Evolutionary conservation across 2,113 vertebrate species (phyloP).

Genomic region (Periophthalmus modestus): DNA sequence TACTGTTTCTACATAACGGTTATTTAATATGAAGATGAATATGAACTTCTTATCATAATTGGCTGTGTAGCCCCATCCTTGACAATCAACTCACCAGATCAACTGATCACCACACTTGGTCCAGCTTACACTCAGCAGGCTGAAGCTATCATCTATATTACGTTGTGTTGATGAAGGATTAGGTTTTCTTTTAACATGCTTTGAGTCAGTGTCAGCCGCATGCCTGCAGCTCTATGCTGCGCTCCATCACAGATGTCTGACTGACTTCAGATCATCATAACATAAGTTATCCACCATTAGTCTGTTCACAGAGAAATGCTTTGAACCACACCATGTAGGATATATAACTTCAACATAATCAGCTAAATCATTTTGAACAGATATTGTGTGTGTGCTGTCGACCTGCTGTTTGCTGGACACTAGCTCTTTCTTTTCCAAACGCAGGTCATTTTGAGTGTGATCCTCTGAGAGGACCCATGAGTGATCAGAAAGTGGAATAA

Average conservation of each 20-base stretch:
- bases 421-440: constrained; percentile 21
- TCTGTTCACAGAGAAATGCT: background rate
- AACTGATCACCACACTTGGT: background rate
- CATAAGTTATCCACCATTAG: background rate
- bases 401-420: constrained; percentile 2
- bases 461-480: constrained; percentile 11
- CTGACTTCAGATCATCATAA: constrained; percentile 5
- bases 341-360: background rate
- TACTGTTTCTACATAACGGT: no score
- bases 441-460: constrained; percentile 6
- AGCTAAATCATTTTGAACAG: background rate
- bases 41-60: background rate
- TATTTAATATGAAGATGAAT: background rate
- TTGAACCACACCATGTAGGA: background rate
- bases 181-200: background rate
- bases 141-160: background rate
- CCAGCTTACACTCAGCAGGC: background rate
- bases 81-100: background rate
- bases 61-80: no score
- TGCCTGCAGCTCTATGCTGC: background rate
- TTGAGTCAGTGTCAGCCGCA: background rate
- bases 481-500: constrained; percentile 27
- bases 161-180: background rate
- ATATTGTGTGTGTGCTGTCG: background rate
- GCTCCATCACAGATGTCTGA: background rate